Evolutionary conservation across 2,797 vertebrate species (phyloP).

Genomic region (Sebastes trivittatus): DNA sequence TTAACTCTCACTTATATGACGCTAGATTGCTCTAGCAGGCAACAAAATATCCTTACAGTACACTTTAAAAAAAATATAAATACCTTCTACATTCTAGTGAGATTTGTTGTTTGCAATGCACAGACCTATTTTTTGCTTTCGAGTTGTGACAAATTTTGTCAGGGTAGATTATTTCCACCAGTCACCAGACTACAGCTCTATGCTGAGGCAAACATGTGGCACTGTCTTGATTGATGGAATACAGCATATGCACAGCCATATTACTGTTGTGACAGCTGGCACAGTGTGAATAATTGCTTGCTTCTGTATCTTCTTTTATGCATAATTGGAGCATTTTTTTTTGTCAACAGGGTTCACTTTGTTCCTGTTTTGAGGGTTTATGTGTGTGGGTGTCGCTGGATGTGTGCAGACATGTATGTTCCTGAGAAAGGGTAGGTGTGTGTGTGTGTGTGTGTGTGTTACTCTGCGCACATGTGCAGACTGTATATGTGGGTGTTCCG

Average conservation of each 20-base stretch:
- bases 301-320: constrained; percentile 56
- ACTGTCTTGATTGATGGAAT: constrained; percentile 64
- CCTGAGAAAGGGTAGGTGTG: background rate
- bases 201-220: constrained; percentile 30
- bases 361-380: background rate
- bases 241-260: constrained; percentile 43
- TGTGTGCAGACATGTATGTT: background rate
- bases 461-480: background rate
- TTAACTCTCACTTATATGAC: background rate
- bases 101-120: constrained; percentile 8
- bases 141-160: constrained; percentile 32
- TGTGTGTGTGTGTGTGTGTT: background rate
- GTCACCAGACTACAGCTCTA: constrained; percentile 34
- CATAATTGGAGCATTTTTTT: constrained; percentile 62
- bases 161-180: constrained; percentile 27
- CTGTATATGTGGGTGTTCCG: constrained; percentile 4
- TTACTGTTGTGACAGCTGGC: constrained; percentile 68
- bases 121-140: background rate
- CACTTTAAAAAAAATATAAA: background rate
- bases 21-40: background rate
- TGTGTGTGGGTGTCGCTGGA: background rate
- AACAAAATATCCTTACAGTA: background rate
- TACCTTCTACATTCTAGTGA: background rate
- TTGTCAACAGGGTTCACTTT: constrained; percentile 55
- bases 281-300: constrained; percentile 71